Conservation (phyloP, 2,797 vertebrate species). For the Pseudomugil tenellus region DNA sequence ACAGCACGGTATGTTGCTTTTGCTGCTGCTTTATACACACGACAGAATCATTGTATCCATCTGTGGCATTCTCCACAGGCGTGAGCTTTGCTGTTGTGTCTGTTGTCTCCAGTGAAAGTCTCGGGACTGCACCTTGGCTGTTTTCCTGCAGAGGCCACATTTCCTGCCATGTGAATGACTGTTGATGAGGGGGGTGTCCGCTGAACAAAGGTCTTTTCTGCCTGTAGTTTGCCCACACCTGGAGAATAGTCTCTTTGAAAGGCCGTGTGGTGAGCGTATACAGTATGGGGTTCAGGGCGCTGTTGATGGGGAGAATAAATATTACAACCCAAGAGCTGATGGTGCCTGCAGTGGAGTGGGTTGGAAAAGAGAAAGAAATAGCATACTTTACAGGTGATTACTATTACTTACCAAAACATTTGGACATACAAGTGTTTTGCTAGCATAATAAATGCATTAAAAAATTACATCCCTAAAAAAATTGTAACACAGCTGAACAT, state of each 20-base stretch:
- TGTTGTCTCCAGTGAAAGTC: constrained; percentile 77
- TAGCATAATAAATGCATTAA: too few species aligned
- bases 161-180: constrained; percentile 92
- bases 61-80: constrained; percentile 53
- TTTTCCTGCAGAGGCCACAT: constrained; percentile 91
- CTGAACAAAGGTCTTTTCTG: constrained; percentile 83
- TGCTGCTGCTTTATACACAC: constrained; percentile 18
- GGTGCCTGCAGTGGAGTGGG: constrained; percentile 81
- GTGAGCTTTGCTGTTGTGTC: constrained; percentile 53
- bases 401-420: not conserved
- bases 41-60: constrained; percentile 36
- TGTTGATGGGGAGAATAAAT: constrained; percentile 98
- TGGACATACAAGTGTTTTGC: too few species aligned
- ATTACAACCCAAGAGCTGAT: constrained; percentile 98
- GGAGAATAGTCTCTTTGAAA: constrained; percentile 95
- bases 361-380: not conserved
- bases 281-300: constrained; percentile 95
- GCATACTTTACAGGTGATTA: not conserved
- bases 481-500: not conserved
- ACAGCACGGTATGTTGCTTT: constrained; percentile 41
- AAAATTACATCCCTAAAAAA: not conserved
- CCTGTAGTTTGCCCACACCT: constrained; percentile 93
- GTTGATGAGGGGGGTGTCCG: constrained; percentile 80
- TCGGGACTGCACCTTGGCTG: constrained; percentile 67
- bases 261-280: constrained; percentile 96